Evolutionary conservation across 1,140 invertebrate genomes (phyloP).

Genomic region (Drosophila pectinifera): DNA sequence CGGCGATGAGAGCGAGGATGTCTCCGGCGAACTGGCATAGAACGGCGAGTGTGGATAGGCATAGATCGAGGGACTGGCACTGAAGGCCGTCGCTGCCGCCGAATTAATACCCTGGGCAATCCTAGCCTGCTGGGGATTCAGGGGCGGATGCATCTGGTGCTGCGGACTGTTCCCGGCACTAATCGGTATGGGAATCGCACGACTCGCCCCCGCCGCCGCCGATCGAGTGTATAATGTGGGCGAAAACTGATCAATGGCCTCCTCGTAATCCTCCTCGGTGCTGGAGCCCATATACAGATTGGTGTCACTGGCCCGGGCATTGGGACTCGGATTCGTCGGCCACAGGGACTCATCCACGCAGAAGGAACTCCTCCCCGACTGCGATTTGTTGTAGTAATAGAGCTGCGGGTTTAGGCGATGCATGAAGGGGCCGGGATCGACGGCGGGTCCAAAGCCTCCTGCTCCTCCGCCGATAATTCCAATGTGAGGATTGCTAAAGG

Average conservation of each 20-base stretch:
- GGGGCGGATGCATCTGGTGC: slow-evolving; percentile 35
- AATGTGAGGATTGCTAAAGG: slow-evolving; percentile 79
- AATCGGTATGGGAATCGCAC: slow-evolving; percentile 72
- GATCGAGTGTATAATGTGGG: slow-evolving; percentile 63
- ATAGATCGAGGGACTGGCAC: slow-evolving; percentile 72
- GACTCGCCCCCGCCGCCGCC: slow-evolving; percentile 9
- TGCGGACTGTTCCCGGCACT: slow-evolving; percentile 78
- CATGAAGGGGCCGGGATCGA: slow-evolving; percentile 26
- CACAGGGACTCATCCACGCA: slow-evolving; percentile 75
- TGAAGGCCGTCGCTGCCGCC: slow-evolving; percentile 49
- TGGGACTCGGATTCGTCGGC: slow-evolving; percentile 38
- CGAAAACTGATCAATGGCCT: slow-evolving; percentile 79
- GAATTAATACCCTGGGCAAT: slow-evolving; percentile 14
- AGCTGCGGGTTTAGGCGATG: slow-evolving; percentile 64
- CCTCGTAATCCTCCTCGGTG: slow-evolving; percentile 67
- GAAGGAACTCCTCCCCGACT: slow-evolving; percentile 73
- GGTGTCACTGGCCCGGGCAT: slow-evolving; percentile 51
- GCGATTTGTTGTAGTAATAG: slow-evolving; percentile 72
- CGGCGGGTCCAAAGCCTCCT: not conserved
- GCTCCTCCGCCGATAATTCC: not conserved
- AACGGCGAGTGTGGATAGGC: slow-evolving; percentile 70
- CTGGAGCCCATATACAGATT: slow-evolving; percentile 56
- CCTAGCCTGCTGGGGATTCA: slow-evolving; percentile 10
- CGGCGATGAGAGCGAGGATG: slow-evolving; percentile 16
- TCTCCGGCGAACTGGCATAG: slow-evolving; percentile 75